Percentiles rank a stretch among this genome's conserved stretches.
These are phyloP conservation scores for Zoanthus sociatus DNA, from an alignment of 92 coral and sea anemone genomes.

Conservation along the genomic window DNA sequence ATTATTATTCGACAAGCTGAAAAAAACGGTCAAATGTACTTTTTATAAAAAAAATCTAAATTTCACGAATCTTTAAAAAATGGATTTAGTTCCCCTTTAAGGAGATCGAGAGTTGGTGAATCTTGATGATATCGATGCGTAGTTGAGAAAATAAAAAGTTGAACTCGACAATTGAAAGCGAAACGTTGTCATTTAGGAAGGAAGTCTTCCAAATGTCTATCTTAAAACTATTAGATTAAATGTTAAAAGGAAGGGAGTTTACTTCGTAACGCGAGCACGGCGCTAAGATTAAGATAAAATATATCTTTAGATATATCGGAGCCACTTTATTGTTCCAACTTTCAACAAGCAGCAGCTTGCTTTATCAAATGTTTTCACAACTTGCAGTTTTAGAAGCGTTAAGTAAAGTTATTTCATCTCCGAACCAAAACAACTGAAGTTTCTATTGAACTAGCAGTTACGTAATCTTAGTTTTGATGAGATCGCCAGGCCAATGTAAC, in stretches of 20 bases:
- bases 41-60: neutral
- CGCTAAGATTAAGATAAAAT: neutral
- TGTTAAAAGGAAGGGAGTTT: neutral
- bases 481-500: too few species aligned
- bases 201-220: neutral
- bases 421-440: neutral
- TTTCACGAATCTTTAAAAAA: neutral
- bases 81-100: slow-evolving; percentile 12
- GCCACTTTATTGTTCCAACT: neutral
- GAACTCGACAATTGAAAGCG: neutral
- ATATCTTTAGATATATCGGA: neutral
- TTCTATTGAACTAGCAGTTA: too few species aligned
- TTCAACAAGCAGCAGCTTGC: neutral
- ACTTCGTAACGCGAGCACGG: neutral
- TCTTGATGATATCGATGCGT: neutral
- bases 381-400: neutral
- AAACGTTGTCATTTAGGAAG: neutral
- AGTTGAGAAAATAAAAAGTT: neutral
- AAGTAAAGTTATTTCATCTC: neutral
- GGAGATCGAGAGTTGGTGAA: neutral
- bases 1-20: neutral
- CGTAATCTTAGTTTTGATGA: too few species aligned
- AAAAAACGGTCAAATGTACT: neutral
- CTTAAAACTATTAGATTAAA: slow-evolving; percentile 7
- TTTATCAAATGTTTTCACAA: neutral